Conservation (phyloP, 2,888 invertebrate species). For the Tipula helvola region DNA sequence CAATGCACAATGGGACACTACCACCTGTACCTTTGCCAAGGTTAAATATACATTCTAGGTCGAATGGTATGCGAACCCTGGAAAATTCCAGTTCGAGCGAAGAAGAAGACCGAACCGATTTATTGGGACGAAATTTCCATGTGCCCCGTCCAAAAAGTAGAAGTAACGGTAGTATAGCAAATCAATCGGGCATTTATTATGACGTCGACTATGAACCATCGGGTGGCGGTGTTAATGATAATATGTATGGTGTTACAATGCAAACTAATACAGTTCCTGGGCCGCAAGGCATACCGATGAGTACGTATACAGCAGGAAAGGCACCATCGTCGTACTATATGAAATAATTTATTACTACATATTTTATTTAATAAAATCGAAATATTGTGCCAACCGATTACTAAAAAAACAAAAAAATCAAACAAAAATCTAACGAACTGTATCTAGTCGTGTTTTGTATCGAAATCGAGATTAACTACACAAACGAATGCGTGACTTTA, state of each 20-base stretch:
- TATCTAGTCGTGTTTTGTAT: constrained; percentile 7
- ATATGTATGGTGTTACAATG: constrained; percentile 36
- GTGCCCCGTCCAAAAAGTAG: constrained; percentile 75
- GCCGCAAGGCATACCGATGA: constrained; percentile 60
- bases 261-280: constrained; percentile 48
- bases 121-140: constrained; percentile 57
- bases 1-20: constrained; percentile 35
- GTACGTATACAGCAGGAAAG: constrained; percentile 68
- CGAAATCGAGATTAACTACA: constrained; percentile 4
- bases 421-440: neutral
- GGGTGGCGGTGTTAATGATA: constrained; percentile 40
- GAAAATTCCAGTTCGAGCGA: constrained; percentile 46
- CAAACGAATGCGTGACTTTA: neutral
- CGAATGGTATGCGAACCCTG: constrained; percentile 37
- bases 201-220: constrained; percentile 74
- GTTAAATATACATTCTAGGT: constrained; percentile 33
- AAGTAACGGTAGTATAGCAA: constrained; percentile 49
- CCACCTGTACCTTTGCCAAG: constrained; percentile 67
- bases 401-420: neutral
- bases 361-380: neutral
- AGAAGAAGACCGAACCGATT: constrained; percentile 63
- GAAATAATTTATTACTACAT: constrained; percentile 20
- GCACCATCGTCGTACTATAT: constrained; percentile 44
- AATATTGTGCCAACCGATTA: constrained; percentile 4
- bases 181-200: constrained; percentile 81